Evolutionary conservation across 2,797 vertebrate genomes (phyloP).

Genomic region (Acanthurus leucopareius): DNA sequence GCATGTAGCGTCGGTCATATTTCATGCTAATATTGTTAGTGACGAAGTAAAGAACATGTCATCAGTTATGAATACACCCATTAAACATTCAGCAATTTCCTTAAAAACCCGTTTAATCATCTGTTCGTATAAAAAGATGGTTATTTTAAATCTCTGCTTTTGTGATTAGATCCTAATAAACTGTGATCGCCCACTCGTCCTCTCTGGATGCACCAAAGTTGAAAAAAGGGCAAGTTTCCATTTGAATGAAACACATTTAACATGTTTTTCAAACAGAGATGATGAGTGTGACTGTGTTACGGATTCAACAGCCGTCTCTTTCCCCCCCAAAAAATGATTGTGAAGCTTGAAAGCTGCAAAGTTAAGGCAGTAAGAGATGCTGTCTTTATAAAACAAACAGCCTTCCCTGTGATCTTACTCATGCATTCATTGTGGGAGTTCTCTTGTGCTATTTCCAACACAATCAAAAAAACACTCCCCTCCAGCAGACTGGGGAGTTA

Average conservation of each 20-base stretch:
- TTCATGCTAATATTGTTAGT: neutral
- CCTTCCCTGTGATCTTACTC: constrained; percentile 50
- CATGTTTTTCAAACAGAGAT: neutral
- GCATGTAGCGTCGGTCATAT: too few species aligned
- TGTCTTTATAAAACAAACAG: constrained; percentile 30
- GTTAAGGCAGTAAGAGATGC: constrained; percentile 4
- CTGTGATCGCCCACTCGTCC: too few species aligned
- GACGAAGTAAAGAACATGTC: neutral
- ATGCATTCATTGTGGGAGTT: constrained; percentile 49
- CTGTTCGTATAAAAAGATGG: neutral
- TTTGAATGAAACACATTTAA: too few species aligned
- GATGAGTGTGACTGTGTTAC: neutral
- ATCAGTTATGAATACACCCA: neutral
- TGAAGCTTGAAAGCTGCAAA: constrained; percentile 16
- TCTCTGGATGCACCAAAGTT: too few species aligned
- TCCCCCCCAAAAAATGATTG: neutral
- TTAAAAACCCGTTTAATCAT: neutral
- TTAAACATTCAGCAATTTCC: neutral
- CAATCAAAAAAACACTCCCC: constrained; percentile 58
- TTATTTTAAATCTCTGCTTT: neutral
- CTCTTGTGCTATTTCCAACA: constrained; percentile 46
- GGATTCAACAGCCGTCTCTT: neutral
- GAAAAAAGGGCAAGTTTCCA: too few species aligned
- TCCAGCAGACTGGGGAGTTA: constrained; percentile 46
- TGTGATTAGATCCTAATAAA: too few species aligned